Conservation (phyloP, 1,140 invertebrate species). For the Drosophila nikananu region DNA sequence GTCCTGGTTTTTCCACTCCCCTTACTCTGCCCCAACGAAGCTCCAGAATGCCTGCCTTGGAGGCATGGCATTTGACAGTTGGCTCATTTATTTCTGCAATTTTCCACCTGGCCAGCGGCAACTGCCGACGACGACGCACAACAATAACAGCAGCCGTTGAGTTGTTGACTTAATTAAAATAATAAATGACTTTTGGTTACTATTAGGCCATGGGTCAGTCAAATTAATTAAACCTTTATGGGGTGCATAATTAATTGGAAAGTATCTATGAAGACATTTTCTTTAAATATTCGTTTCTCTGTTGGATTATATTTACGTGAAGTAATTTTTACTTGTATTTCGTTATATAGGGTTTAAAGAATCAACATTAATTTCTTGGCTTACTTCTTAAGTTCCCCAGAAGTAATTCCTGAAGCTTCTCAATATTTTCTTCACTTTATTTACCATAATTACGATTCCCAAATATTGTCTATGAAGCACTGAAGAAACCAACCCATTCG, state of each 20-base stretch:
- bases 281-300: neutral
- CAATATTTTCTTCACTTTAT: constrained; percentile 12
- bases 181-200: constrained; percentile 75
- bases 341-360: neutral
- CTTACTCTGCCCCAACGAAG: neutral
- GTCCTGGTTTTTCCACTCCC: constrained; percentile 12
- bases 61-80: constrained; percentile 67
- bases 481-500: neutral
- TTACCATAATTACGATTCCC: constrained; percentile 24
- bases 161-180: constrained; percentile 76
- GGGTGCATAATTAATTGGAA: constrained; percentile 35
- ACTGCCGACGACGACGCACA: constrained; percentile 7
- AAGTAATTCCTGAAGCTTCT: neutral
- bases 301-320: too few relatives aligned
- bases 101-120: constrained; percentile 66
- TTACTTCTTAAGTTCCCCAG: neutral
- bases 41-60: constrained; percentile 8
- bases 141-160: constrained; percentile 21
- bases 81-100: constrained; percentile 61
- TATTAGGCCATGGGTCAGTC: constrained; percentile 17
- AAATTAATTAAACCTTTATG: constrained; percentile 25
- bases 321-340: neutral
- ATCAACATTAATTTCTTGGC: neutral
- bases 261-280: neutral
- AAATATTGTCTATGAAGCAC: constrained; percentile 14